These are phyloP conservation scores for Thermophis baileyi DNA, from an alignment of 2,113 vertebrate species.

Conservation along the genomic window DNA sequence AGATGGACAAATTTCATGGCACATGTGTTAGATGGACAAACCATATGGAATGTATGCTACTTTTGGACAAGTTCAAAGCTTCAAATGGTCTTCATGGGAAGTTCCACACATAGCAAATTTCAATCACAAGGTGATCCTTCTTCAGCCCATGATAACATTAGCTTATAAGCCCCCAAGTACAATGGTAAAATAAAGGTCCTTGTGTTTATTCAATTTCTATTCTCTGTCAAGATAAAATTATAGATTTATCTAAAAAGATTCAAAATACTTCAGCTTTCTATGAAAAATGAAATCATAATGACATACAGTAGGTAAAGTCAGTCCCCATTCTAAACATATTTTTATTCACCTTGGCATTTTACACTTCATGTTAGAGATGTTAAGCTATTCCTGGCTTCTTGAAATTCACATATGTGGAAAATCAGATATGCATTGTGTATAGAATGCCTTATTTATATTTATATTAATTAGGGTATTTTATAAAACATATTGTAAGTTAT, in stretches of 20 bases:
- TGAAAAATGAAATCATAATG: background rate
- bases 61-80: background rate
- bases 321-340: background rate
- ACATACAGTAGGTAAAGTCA: background rate
- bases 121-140: background rate
- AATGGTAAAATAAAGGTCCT: background rate
- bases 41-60: background rate
- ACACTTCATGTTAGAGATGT: background rate
- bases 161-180: background rate
- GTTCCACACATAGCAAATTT: background rate
- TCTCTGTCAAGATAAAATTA: background rate
- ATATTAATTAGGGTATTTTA: background rate
- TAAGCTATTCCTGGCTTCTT: background rate
- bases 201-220: background rate
- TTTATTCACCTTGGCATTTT: background rate
- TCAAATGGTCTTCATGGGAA: background rate
- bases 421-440: background rate
- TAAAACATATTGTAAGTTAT: background rate
- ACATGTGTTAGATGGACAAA: background rate
- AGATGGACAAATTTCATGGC: no score
- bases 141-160: background rate
- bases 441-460: background rate
- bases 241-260: background rate
- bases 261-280: background rate
- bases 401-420: background rate